Evolutionary conservation across 1,140 invertebrate species (phyloP), one percentile per base, ranked within the genome.

Genomic region (Drosophila kurseongensis): DNA sequence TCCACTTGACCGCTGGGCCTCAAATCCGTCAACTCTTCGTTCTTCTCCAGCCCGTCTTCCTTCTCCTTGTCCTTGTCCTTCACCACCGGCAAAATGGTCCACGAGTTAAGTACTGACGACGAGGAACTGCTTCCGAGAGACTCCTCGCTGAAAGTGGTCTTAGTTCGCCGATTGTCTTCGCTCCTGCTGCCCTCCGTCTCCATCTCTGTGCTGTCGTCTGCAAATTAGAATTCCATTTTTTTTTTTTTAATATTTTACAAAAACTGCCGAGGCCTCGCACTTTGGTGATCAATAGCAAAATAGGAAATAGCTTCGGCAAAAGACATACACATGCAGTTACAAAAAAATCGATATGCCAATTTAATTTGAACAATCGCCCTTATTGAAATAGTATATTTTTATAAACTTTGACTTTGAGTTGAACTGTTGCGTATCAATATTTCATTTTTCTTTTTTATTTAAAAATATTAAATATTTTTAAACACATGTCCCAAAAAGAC

Each of bases 41-140:
- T 35, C 38, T 23, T 50, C 27, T 71, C 59, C 0, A 58, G 47
- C 5, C 55, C 48, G 42, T 35, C 36, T 18, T 47, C 44, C 44
- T 47, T 47, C 7, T 38, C 36, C 9, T 38, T 38, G 4, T 66
- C 12, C 7, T 83, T 62, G 38, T 85, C 59, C 45, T 54, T 50
- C 7, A 62, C 73, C 10, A 68, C 54, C 36, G 80, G 80, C 18
- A 83, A 29, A 36, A 83, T 83, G 14, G 80, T 83, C 80, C 80
- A 83, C 7, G 71, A 73, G 44, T 48, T 72, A 14, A 52, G 40
- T 7, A 59, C 50, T 32, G 68, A 72, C 27, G 79, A 78, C 14
- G 68, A 83, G 23, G 72, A 62, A 40, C 57, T 76, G 47, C 63
- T 78, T 27, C 40, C 60, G 4, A 63, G 65, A 18, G 44, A 52